Conservation (phyloP, 2,888 invertebrate genomes). For the Hipparchia semele region DNA sequence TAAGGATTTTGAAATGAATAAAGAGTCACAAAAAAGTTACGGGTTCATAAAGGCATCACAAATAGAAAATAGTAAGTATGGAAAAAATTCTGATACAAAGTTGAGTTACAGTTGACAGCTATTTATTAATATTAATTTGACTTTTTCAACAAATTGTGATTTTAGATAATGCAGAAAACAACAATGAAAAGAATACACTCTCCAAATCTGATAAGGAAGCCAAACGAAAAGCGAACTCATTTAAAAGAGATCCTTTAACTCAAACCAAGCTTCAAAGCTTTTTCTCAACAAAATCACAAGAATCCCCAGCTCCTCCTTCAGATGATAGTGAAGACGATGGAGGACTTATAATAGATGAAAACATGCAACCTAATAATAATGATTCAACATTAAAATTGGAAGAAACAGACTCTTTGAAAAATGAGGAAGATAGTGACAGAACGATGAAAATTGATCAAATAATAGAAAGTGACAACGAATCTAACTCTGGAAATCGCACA, state of each 20-base stretch:
- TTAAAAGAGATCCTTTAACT: conserved; percentile 74
- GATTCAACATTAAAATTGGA: conserved; percentile 55
- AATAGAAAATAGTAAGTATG: conserved; percentile 48
- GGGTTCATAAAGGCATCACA: conserved; percentile 71
- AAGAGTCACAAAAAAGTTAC: conserved; percentile 47
- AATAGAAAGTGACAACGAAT: conserved; percentile 30
- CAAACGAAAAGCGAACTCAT: conserved; percentile 73
- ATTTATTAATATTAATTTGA: neutral
- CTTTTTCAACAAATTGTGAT: conserved; percentile 24
- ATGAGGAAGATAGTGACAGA: conserved; percentile 53
- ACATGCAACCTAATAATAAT: conserved; percentile 46
- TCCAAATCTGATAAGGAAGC: conserved; percentile 75
- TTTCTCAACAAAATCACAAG: conserved; percentile 61
- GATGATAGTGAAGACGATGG: conserved; percentile 62
- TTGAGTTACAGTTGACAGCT: neutral
- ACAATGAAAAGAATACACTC: conserved; percentile 53
- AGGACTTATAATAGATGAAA: conserved; percentile 64
- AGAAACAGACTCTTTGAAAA: conserved; percentile 44
- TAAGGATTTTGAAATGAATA: conserved; percentile 73
- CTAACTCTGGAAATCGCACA: conserved; percentile 41
- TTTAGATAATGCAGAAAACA: conserved; percentile 51
- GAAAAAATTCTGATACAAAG: neutral
- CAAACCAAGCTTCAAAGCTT: conserved; percentile 77
- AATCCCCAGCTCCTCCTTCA: conserved; percentile 49
- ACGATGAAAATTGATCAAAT: conserved; percentile 56